Evolutionary conservation across 30 jellyfish, hydroid and myxozoan species (phyloP), one percentile per base, ranked within the genome.

Genomic region (Clytia hemisphaerica): DNA sequence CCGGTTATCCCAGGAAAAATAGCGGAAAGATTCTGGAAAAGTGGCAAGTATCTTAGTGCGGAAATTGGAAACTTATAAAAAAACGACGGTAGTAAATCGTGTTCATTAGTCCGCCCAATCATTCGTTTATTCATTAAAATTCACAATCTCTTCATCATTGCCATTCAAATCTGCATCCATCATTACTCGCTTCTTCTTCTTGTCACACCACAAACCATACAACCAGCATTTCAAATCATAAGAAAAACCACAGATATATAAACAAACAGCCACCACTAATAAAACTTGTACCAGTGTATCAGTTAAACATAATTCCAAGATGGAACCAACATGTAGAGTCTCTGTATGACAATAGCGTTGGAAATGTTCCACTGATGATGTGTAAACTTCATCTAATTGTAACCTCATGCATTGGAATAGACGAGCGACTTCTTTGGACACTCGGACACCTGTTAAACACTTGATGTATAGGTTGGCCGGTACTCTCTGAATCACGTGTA

Each of bases 41-140:
- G 46, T 19, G 24, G 81, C 73, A 47, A 71, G 81, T 19, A 69
- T 50, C 4, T 7, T 28, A n/a, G n/a, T n/a, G n/a, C n/a, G n/a
- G n/a, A n/a, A n/a, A n/a, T n/a, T n/a, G n/a, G n/a, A n/a, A n/a
- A n/a, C n/a, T n/a, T n/a, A n/a, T n/a, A n/a, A n/a, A n/a, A n/a
- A n/a, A n/a, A n/a, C n/a, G n/a, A n/a, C n/a, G n/a, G n/a, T n/a
- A n/a, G n/a, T n/a, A n/a, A n/a, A n/a, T n/a, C n/a, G n/a, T n/a
- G n/a, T n/a, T n/a, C n/a, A n/a, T n/a, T n/a, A n/a, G n/a, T n/a
- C n/a, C n/a, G n/a, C n/a, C n/a, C n/a, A n/a, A n/a, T n/a, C n/a
- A n/a, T n/a, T n/a, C n/a, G n/a, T n/a, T n/a, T n/a, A n/a, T n/a
- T n/a, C n/a, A n/a, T n/a, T n/a, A n/a, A n/a, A n/a, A n/a, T n/a